Evolutionary conservation across 2,888 invertebrate genomes (phyloP), one percentile per base, ranked within the genome.

Genomic region (Synergus japonicus): DNA sequence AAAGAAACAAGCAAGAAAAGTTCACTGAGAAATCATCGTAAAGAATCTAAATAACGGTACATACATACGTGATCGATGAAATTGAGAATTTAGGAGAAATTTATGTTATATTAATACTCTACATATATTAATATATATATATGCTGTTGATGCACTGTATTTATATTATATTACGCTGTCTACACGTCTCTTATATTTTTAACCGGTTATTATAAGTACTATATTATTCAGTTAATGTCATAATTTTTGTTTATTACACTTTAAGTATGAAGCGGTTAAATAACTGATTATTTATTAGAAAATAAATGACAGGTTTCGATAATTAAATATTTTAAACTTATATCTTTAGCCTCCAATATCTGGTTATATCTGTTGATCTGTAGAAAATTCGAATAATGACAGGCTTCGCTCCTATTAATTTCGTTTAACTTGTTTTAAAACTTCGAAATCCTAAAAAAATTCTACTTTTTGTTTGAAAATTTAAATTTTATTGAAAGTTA

Each of bases 1-100:
- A 49, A 46, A 66, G 46, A 46, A 46, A 69, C 22, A 69, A 69
- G 44, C 12, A 67, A 67, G 29, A 69, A 49, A 69, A 46, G 29
- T 22, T 13, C 67, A 44, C 13, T 13, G 15, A 15, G 13, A 49
- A 69, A 46, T 29, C 44, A 46, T 15, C 15, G 46, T 69, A 49
- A 49, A 69, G 22, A 9, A 44, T 76, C 41, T 65, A 18, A 77
- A 79, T 81, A 81, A 83, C 79, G 79, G 79, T 81, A 76, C 13
- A 79, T 81, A 76, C 13, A 79, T 66, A 29, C 3, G 29, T 29
- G 77, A 63, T 54, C 65, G 54, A 49, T 66, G 77, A 83, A 83
- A 82, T 83, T 73, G 77, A 80, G 65, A 79, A 82, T 84, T 81
- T 76, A 83, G 83, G 80, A 76, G 79, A 76, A 78, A 78, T 73